Evolutionary conservation across 2,888 invertebrate species (phyloP), one percentile per base, ranked within the genome.

Genomic region (Linnaemya tessellans): DNA sequence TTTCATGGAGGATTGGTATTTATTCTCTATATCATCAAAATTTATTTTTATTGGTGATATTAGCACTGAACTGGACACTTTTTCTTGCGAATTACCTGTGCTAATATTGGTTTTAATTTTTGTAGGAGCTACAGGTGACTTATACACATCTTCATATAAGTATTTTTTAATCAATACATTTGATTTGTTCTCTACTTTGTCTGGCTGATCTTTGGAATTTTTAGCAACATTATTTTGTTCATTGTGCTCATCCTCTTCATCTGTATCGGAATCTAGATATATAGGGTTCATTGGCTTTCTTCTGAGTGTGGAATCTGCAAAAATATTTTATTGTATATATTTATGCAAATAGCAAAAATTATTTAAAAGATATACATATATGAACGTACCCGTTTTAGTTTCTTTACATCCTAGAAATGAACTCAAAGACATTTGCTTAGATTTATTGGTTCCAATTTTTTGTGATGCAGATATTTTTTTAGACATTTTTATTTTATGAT

Each of bases 241-340:
- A 1, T 71, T 70, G 46, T 75, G 80, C 9, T 88, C 64, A 0
- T 22, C 30, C 10, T 38, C 88, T 25, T 91, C 91, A n/a, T 90
- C 90, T 7, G 90, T 89, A 22, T 90, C 90, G 0, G 91, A 91
- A 81, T 91, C 91, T 38, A 91, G 84, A 84, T 90, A 91, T 20
- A 91, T 91, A 11, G 91, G 91, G 82, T 91, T 91, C 51, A 88
- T 88, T 10, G 87, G 84, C 65, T 88, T 89, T 62, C 70, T 67
- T 7, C 81, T 81, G 20, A 68, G 43, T 22, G 11, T 0, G 3
- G 20, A 10, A 9, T 25, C 67, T 80, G 25, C 10, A 68, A 30
- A 64, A 18, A 54, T 35, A 11, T 20, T 30, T 51, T 56, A 20
- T 46, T 49, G 1, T 8, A 54, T 25, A n/a, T 1, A 5, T 20